Evolutionary conservation across 2,113 vertebrate species (phyloP).

Genomic region (Gopherus evgoodei): DNA sequence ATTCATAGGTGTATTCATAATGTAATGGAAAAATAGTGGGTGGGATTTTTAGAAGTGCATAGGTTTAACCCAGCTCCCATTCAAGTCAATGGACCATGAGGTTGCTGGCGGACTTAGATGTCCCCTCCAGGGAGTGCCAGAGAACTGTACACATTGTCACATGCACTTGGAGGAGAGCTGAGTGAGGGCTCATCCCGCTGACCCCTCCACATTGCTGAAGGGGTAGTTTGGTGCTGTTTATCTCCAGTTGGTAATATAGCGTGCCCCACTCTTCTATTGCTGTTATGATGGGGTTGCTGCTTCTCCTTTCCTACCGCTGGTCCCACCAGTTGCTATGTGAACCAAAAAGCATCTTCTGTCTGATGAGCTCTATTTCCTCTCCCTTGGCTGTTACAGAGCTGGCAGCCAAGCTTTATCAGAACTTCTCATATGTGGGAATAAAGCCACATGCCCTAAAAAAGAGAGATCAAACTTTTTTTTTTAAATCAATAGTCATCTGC

Average conservation of each 20-base stretch:
- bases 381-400: not conserved
- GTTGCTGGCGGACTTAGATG: not conserved
- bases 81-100: not conserved
- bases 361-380: not conserved
- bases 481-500: not conserved
- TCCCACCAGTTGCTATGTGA: not conserved
- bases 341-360: fast-evolving
- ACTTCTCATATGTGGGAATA: not conserved
- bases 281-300: not conserved
- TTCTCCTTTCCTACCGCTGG: not conserved
- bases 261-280: not conserved
- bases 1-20: not conserved
- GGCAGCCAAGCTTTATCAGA: not conserved
- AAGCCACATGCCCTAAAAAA: not conserved
- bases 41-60: not conserved
- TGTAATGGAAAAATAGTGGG: not conserved
- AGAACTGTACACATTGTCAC: not conserved
- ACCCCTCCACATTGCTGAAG: not conserved
- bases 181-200: not conserved
- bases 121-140: not conserved
- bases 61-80: not conserved
- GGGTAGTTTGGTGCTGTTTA: not conserved
- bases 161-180: not conserved
- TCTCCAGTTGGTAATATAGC: not conserved
- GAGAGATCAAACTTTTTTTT: not conserved